Conservation (phyloP, 1,140 invertebrate species). For the Leptinotarsa texana region DNA sequence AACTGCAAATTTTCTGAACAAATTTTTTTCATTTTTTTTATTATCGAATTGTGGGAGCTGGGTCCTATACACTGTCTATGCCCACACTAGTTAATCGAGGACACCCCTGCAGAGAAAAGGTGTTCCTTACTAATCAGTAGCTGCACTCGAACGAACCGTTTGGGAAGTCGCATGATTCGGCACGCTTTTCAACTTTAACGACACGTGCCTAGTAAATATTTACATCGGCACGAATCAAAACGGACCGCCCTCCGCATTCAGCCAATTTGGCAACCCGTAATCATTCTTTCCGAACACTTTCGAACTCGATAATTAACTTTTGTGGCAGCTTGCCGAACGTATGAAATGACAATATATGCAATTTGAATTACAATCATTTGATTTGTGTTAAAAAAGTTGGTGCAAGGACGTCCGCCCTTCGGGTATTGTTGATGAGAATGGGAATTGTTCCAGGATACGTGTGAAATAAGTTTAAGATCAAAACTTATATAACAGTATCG, state of each 20-base stretch:
- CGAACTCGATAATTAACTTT: slow-evolving; percentile 10
- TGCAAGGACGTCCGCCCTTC: not conserved
- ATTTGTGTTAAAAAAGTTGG: not conserved
- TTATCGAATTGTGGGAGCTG: too few species aligned
- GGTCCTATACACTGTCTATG: too few species aligned
- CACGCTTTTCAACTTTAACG: not conserved
- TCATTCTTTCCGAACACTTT: slow-evolving; percentile 21
- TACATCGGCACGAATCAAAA: slow-evolving; percentile 26
- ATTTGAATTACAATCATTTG: not conserved
- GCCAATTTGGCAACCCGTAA: slow-evolving; percentile 34
- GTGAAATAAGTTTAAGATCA: not conserved
- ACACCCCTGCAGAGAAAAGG: slow-evolving; percentile 4
- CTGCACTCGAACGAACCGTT: not conserved
- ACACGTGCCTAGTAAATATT: slow-evolving; percentile 31
- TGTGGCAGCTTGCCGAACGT: not conserved
- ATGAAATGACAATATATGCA: not conserved
- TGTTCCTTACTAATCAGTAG: slow-evolving; percentile 18
- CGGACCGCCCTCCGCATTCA: slow-evolving; percentile 29
- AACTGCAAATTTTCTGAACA: too few species aligned
- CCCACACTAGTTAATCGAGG: not conserved
- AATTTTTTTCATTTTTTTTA: too few species aligned
- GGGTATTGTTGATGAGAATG: not conserved
- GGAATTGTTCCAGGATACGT: not conserved
- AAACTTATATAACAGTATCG: too few species aligned
- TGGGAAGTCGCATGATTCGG: slow-evolving; percentile 28